Conservation (phyloP, 2,113 vertebrate species). For the Perca flavescens region DNA sequence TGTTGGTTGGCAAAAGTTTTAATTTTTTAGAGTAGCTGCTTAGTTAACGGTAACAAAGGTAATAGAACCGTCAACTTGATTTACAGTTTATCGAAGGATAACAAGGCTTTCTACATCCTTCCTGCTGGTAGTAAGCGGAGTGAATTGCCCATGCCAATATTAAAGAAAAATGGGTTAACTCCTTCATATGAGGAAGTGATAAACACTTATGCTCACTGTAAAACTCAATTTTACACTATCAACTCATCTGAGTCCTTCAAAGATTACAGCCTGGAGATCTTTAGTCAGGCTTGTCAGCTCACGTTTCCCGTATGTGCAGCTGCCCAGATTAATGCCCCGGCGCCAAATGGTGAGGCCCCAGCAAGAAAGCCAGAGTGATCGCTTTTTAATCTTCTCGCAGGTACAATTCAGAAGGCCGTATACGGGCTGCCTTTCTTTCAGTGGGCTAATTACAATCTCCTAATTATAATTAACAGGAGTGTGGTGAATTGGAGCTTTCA, state of each 20-base stretch:
- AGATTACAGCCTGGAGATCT: constrained; percentile 69
- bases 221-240: constrained; percentile 74
- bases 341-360: constrained; percentile 42
- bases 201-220: constrained; percentile 59
- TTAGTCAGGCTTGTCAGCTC: constrained; percentile 75
- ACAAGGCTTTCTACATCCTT: neutral
- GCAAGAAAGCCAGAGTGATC: constrained; percentile 59
- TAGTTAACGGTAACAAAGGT: neutral
- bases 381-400: constrained; percentile 73
- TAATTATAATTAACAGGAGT: constrained; percentile 79
- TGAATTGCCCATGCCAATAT: neutral
- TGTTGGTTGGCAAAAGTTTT: neutral
- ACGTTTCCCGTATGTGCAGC: constrained; percentile 65
- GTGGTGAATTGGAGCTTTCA: constrained; percentile 63
- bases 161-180: constrained; percentile 8
- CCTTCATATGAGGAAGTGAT: constrained; percentile 14
- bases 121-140: neutral
- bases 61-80: neutral
- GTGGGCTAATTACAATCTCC: constrained; percentile 72
- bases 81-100: neutral
- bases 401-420: constrained; percentile 72
- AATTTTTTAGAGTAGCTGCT: neutral
- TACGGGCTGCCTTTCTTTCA: constrained; percentile 71
- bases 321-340: constrained; percentile 62
- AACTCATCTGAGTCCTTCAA: constrained; percentile 66